These are phyloP conservation scores for Perithous albicinctus DNA, from an alignment of 2,888 invertebrate species.

Conservation along the genomic window DNA sequence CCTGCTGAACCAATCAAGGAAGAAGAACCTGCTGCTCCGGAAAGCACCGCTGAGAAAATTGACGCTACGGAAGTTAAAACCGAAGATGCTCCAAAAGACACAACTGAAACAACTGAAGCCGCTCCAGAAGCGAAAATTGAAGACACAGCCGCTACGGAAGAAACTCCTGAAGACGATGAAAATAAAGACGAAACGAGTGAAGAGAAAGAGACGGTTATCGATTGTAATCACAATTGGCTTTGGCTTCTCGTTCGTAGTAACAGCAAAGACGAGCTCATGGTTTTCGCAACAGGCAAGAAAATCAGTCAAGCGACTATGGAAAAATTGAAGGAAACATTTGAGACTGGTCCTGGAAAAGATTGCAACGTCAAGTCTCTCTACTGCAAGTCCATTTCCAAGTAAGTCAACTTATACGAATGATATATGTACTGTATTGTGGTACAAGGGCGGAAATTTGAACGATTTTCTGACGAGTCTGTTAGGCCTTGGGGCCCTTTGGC, in stretches of 20 bases:
- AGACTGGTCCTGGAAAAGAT: conserved; percentile 80
- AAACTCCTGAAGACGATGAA: conserved; percentile 41
- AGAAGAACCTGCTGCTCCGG: background rate
- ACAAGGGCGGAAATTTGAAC: no score
- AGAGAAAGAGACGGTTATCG: conserved; percentile 49
- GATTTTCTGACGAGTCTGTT: no score
- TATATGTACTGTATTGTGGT: no score
- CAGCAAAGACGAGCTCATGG: conserved; percentile 81
- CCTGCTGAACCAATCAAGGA: conserved; percentile 15
- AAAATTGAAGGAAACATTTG: conserved; percentile 79
- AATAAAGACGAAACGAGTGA: conserved; percentile 55
- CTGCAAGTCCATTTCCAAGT: conserved; percentile 82
- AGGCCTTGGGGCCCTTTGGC: no score
- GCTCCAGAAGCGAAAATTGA: background rate
- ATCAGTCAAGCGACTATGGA: conserved; percentile 79
- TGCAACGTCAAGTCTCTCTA: conserved; percentile 83
- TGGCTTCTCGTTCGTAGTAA: conserved; percentile 81
- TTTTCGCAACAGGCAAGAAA: conserved; percentile 82
- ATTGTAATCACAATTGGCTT: conserved; percentile 76
- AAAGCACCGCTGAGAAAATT: background rate
- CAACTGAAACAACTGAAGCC: no score
- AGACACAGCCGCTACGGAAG: background rate
- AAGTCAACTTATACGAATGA: no score
- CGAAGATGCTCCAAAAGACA: background rate
- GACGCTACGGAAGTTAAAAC: background rate